phyloP scores from a whole-genome alignment of 2,888 invertebrate genomes.

The Orthosia gothica region DNA sequence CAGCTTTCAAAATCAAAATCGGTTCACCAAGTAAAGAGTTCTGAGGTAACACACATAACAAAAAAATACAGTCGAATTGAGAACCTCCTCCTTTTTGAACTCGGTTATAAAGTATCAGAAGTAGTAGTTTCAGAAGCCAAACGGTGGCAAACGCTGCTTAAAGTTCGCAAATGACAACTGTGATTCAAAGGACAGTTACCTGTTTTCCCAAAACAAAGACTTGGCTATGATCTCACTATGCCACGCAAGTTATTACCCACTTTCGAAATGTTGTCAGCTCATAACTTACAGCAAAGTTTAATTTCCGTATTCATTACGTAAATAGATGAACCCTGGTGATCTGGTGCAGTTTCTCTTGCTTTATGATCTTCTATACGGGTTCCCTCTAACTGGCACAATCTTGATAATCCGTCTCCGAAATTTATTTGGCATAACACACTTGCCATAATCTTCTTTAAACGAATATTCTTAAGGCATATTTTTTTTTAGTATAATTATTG shows the following conservation, averaged over 20 bases:
- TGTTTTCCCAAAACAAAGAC: slow-evolving; percentile 1
- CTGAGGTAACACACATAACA: no score
- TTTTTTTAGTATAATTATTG: no score
- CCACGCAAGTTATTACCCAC: slow-evolving; percentile 46
- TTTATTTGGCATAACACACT: no score
- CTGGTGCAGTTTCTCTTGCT: slow-evolving; percentile 18
- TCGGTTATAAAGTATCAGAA: no score
- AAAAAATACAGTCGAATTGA: no score
- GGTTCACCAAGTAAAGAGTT: no score
- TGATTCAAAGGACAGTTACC: not conserved
- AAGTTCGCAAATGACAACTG: not conserved
- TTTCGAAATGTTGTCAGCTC: slow-evolving; percentile 42
- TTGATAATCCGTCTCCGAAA: no score
- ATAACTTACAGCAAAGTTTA: slow-evolving; percentile 54
- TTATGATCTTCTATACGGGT: slow-evolving; percentile 13
- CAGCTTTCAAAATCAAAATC: no score
- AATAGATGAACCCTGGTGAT: slow-evolving; percentile 37
- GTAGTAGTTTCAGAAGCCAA: not conserved
- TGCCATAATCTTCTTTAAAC: no score
- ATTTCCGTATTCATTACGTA: slow-evolving; percentile 55
- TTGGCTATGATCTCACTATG: slow-evolving; percentile 31
- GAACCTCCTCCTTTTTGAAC: no score
- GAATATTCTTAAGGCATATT: no score
- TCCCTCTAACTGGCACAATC: no score
- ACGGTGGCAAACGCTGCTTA: not conserved